These are phyloP conservation scores for Alethe diademata DNA, from an alignment of 2,113 vertebrate genomes.

Conservation along the genomic window DNA sequence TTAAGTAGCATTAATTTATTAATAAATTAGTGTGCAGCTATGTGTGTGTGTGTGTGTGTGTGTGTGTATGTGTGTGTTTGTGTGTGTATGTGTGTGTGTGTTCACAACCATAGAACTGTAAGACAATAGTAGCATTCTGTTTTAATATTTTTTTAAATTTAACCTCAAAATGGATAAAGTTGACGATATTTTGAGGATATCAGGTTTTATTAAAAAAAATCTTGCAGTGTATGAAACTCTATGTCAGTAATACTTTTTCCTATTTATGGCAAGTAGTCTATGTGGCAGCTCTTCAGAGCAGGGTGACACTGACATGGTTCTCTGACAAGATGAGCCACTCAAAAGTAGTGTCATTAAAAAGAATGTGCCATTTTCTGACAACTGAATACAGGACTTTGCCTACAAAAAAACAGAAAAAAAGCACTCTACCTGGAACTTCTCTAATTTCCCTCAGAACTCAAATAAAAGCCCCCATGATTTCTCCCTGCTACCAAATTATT, in stretches of 20 bases:
- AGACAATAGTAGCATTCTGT: not conserved
- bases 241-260: not conserved
- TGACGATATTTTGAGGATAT: not conserved
- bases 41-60: too few species aligned
- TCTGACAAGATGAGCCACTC: not conserved
- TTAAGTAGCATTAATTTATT: not conserved
- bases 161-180: not conserved
- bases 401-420: not conserved
- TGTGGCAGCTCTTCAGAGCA: not conserved
- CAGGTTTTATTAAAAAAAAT: not conserved
- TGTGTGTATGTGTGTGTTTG: not conserved
- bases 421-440: not conserved
- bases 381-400: not conserved
- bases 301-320: not conserved
- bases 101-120: not conserved
- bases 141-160: not conserved
- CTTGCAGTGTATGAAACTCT: not conserved
- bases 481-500: not conserved
- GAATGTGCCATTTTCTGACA: not conserved
- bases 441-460: not conserved
- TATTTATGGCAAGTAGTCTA: not conserved
- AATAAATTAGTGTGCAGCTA: fast-evolving
- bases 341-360: not conserved
- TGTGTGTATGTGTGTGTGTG: not conserved
- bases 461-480: not conserved